phyloP scores from a whole-genome alignment of 2,888 invertebrate species.

The Chouioia cunea region DNA sequence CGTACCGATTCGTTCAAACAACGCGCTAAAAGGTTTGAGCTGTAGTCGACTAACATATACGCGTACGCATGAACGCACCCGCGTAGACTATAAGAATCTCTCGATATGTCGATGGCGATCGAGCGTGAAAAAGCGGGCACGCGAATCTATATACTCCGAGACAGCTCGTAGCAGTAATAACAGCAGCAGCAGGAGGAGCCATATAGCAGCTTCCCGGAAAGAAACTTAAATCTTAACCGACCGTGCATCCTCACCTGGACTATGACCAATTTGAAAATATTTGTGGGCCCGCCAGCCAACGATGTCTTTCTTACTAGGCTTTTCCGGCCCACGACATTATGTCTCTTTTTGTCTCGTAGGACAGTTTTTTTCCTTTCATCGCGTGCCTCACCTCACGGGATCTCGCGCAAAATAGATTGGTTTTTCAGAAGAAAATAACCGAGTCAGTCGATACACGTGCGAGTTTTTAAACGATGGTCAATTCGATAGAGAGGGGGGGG shows the following conservation, averaged over 20 bases:
- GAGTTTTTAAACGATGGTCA: too few relatives aligned
- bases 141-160: too few relatives aligned
- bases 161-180: too few relatives aligned
- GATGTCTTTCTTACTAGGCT: too few relatives aligned
- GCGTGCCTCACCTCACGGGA: too few relatives aligned
- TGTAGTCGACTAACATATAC: conserved; percentile 62
- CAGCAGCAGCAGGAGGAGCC: conserved; percentile 11
- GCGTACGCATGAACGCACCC: conserved; percentile 55
- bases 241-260: conserved; percentile 63
- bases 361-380: too few relatives aligned
- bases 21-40: conserved; percentile 67
- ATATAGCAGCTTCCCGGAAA: background rate
- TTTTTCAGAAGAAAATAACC: conserved; percentile 15
- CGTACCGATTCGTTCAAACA: conserved; percentile 65
- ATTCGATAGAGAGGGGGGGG: too few relatives aligned
- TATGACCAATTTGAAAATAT: conserved; percentile 63
- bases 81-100: background rate
- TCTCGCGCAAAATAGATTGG: conserved; percentile 31
- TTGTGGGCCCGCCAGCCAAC: conserved; percentile 48
- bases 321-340: background rate
- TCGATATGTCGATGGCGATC: background rate
- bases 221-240: conserved; percentile 40
- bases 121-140: conserved; percentile 4
- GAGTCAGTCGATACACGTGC: background rate
- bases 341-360: background rate